These are phyloP conservation scores for Dufourea novaeangliae DNA, from an alignment of 1,140 invertebrate species.

Conservation along the genomic window DNA sequence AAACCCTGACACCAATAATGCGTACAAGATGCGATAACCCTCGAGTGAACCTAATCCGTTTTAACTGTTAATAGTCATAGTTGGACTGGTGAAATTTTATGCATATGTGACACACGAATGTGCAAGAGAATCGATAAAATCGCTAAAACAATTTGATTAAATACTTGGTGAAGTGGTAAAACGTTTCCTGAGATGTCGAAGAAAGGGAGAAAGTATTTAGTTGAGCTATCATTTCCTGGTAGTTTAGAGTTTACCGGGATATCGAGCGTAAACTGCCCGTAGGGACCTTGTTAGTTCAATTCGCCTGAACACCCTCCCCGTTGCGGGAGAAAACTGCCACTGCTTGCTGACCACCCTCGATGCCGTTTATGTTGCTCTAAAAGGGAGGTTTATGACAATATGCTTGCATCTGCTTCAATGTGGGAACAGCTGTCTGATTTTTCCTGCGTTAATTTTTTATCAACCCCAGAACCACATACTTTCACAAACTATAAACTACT, in stretches of 20 bases:
- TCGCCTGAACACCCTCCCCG: slow-evolving; percentile 68
- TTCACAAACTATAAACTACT: too few relatives aligned
- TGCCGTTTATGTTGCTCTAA: slow-evolving; percentile 58
- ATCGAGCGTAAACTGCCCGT: slow-evolving; percentile 78
- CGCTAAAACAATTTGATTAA: too few relatives aligned
- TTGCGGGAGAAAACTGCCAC: slow-evolving; percentile 44
- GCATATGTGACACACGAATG: too few relatives aligned
- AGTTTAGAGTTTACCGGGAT: slow-evolving; percentile 74
- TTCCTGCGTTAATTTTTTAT: neutral
- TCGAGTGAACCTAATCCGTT: neutral
- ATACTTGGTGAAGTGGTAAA: too few relatives aligned
- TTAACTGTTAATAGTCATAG: neutral
- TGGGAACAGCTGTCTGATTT: slow-evolving; percentile 27
- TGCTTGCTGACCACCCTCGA: slow-evolving; percentile 35
- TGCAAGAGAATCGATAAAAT: too few relatives aligned
- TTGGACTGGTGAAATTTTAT: too few relatives aligned
- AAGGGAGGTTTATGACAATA: slow-evolving; percentile 61
- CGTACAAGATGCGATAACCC: slow-evolving; percentile 11
- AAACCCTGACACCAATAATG: slow-evolving; percentile 44
- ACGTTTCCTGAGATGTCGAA: too few relatives aligned
- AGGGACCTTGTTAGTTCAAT: slow-evolving; percentile 80
- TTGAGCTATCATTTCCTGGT: slow-evolving; percentile 60
- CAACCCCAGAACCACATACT: neutral
- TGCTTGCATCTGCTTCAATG: slow-evolving; percentile 32
- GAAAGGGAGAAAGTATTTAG: slow-evolving; percentile 43